Base-by-base conservation (phyloP, 2,797 vertebrate species). In the Halcyon smyrnensis region DNA sequence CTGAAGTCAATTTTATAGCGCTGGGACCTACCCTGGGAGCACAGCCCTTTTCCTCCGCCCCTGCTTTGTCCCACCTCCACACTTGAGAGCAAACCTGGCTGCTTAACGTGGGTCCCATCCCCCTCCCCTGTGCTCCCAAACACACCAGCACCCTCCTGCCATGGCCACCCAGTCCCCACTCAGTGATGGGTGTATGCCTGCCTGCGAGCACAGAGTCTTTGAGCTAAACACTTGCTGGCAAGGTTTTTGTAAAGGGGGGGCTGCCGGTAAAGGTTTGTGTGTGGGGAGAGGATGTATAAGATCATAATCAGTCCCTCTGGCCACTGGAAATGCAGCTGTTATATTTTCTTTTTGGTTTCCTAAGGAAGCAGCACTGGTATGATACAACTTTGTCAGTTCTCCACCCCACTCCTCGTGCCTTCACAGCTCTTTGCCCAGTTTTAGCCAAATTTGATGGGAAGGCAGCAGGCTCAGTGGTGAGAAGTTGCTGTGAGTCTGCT, bases 141-240 rank as follows among this genome's bases (percentile, higher is more conserved):
- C 6, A 4, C 63, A 20, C 56, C 74, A 68, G 67, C 63, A 87
- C 60, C 46, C 56, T 80, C 56, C 69, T 19, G 15, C 21, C 28
- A 30, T 1, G 3, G 74, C 64, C 81, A 62, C 64, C 63, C 64
- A 5, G 1, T 17, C 32, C 34, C 84, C 11, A 6, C 74, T 75
- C 1, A 0, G n/a, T n/a, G 41, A 32, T 3, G 12, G 51, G 19
- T 11, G 4, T 4, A 2, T 2, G 4, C 2, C 0, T 13, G 56
- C 46, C 73, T 8, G 9, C 2, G 2, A 82, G 74, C 57, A 28
- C 53, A 10, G 71, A 54, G 80, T 8, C 34, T 60, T 67, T 51
- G 13, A 36, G 81, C 39, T 92, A 48, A 90, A 71, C 21, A 12
- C 46, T 2, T 28, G 34, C 12, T 16, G 68, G 41, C 20, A 41